Conservation (phyloP, 2,113 vertebrate species). For the Cisticola juncidis region DNA sequence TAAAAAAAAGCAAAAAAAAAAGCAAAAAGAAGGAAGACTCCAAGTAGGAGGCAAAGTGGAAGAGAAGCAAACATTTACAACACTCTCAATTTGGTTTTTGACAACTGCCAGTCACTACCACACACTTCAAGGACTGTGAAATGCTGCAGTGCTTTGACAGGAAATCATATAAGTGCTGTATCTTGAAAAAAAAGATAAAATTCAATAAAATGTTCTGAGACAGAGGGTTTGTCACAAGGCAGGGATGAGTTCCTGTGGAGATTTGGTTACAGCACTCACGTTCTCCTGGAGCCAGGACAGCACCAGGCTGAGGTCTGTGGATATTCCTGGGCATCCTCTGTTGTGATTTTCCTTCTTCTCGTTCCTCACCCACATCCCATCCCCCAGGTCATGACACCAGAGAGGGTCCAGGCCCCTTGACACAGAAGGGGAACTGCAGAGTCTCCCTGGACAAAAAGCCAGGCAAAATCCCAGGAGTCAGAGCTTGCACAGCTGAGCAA, state of each 20-base stretch:
- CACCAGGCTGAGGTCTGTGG: constrained; percentile 79
- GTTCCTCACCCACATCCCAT: constrained; percentile 85
- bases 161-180: neutral
- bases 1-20: neutral
- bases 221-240: neutral
- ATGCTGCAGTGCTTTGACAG: neutral
- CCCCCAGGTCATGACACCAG: constrained; percentile 89
- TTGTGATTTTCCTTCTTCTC: constrained; percentile 23
- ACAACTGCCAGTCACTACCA: neutral
- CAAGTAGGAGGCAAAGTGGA: neutral
- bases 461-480: neutral
- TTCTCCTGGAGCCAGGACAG: constrained; percentile 81
- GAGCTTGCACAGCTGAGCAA: neutral
- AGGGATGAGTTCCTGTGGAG: neutral
- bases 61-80: neutral
- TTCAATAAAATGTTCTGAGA: neutral
- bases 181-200: neutral
- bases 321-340: constrained; percentile 85
- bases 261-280: constrained; percentile 53
- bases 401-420: constrained; percentile 74
- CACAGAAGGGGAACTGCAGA: constrained; percentile 87
- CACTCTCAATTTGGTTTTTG: neutral
- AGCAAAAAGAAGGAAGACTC: neutral
- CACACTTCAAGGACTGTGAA: neutral
- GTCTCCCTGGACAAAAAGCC: constrained; percentile 76